Conservation (phyloP, 1,140 invertebrate species). For the Drosophila melanica region DNA sequence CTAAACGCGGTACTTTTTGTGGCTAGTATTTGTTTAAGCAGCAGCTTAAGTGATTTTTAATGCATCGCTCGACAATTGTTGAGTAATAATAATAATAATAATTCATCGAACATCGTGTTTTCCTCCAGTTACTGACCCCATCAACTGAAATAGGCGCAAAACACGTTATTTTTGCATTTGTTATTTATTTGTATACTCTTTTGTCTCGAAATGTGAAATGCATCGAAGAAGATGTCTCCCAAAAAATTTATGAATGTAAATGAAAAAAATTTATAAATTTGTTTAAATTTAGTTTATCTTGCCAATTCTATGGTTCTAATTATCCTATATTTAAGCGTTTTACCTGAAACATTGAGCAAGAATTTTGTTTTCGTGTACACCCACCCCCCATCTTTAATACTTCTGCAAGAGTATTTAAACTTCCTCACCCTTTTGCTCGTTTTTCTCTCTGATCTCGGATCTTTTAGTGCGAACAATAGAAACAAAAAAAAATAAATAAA, state of each 20-base stretch:
- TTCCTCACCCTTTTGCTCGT: not conserved
- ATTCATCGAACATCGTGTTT: not conserved
- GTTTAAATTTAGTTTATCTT: no score
- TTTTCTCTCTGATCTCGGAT: constrained; percentile 7
- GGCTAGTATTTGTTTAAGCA: not conserved
- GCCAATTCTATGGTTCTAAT: no score
- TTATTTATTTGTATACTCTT: no score
- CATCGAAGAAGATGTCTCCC: no score
- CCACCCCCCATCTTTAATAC: no score
- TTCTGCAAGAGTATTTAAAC: no score
- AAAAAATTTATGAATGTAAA: no score
- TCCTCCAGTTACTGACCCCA: constrained; percentile 36
- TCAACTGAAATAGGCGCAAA: constrained; percentile 4
- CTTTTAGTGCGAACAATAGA: not conserved
- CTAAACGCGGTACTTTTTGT: constrained; percentile 18
- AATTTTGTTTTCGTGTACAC: no score
- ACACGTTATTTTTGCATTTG: constrained; percentile 13
- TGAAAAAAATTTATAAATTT: no score
- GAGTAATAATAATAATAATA: not conserved
- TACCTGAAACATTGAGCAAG: no score
- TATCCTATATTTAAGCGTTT: no score
- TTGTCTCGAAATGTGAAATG: no score
- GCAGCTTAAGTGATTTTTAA: constrained; percentile 2
- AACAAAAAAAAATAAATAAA: not conserved
- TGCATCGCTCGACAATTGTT: constrained; percentile 1